phyloP scores from a whole-genome alignment of 2,888 invertebrate genomes.

The Labia minor region DNA sequence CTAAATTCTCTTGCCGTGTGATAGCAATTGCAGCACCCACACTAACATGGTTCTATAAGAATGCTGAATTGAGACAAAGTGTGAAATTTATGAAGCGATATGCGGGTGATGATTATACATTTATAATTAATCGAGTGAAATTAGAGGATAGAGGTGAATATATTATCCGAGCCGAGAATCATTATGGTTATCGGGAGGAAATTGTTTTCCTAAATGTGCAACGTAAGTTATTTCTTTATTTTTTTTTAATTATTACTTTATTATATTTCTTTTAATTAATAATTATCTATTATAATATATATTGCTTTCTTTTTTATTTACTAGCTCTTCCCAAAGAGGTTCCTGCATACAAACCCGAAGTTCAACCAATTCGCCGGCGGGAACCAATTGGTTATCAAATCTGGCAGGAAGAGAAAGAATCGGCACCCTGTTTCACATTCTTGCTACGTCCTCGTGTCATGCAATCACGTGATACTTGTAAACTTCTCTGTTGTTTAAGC shows the following conservation, averaged over 20 bases:
- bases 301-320: constrained; percentile 26
- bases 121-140: constrained; percentile 92
- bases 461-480: constrained; percentile 92
- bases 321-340: constrained; percentile 64
- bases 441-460: constrained; percentile 95
- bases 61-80: constrained; percentile 85
- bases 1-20: constrained; percentile 93
- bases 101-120: constrained; percentile 89
- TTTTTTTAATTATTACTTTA: background rate
- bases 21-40: constrained; percentile 90
- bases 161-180: constrained; percentile 91
- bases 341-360: constrained; percentile 55
- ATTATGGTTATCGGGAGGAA: constrained; percentile 90
- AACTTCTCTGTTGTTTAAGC: constrained; percentile 90
- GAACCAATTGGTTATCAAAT: constrained; percentile 74
- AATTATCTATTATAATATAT: constrained; percentile 9
- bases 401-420: constrained; percentile 88
- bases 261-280: background rate
- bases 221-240: constrained; percentile 51
- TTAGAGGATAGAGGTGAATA: constrained; percentile 95
- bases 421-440: constrained; percentile 95
- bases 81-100: constrained; percentile 99
- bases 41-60: constrained; percentile 90
- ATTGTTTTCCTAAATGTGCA: constrained; percentile 94
- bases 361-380: constrained; percentile 60